Base-by-base conservation (phyloP, 2,888 invertebrate species). In the Mythimna vitellina region DNA sequence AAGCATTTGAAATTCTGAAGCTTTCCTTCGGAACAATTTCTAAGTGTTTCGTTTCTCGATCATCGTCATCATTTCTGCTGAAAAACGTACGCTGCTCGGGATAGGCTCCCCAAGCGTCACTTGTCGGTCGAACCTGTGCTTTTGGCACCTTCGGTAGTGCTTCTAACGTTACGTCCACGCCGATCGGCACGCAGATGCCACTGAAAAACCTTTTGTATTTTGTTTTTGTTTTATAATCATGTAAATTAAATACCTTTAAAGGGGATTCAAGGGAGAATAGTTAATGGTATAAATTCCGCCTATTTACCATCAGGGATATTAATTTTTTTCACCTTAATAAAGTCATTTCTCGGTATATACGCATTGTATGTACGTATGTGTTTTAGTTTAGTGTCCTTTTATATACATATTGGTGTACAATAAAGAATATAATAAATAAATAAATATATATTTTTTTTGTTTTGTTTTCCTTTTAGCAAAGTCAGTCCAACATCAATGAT, bases 1-100 rank as follows among this genome's bases (percentile, higher is more conserved):
- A 72, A 72, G 35, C 25, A 56, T 0, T 22, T 72, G 14, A 65
- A 56, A 29, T 72, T 72, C 20, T 68, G 3, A n/a, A 29, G n/a
- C n/a, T 49, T 9, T 46, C 7, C 20, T 14, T 6, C 6, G 29
- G 4, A 14, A 22, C 10, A 3, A 1, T 9, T 22, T 0, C 5
- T 46, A 46, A 6, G 17, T 56, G 54, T 17, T 54, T 54, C 54
- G 17, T 20, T 57, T 20, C 8, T 57, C 3, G 20, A 20, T 57
- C 10, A 32, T 57, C 29, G 29, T 20, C 17, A 32, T 29, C 9
- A 32, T 32, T 8, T 53, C 12, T 53, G 4, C 29, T 20, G 3
- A 9, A 25, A 12, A 12, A 22, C 4, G 17, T 49, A 20, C 7
- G 5, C 49, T 20, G 12, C 12, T 12, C 14, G 0, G 29, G 1